Percentiles rank a stretch among this genome's conserved stretches.
These are phyloP conservation scores for Netelia virgata DNA, from an alignment of 2,888 invertebrate genomes.

Conservation along the genomic window DNA sequence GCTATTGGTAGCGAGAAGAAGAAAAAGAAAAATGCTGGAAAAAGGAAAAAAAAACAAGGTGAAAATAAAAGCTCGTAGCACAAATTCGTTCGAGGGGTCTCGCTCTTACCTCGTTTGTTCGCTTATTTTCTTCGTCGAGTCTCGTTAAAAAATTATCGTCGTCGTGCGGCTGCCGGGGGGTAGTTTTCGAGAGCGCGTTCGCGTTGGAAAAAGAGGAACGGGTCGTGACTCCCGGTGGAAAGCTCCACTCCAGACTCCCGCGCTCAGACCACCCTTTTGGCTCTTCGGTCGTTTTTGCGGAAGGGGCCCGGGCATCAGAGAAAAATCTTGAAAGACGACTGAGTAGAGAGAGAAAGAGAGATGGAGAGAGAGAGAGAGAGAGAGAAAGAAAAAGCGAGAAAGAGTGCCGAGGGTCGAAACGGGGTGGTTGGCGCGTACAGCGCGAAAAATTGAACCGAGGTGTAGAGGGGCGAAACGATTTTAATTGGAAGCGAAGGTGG, in stretches of 20 bases:
- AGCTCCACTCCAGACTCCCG: background rate
- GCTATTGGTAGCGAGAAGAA: background rate
- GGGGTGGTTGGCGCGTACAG: slow-evolving; percentile 12
- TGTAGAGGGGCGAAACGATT: slow-evolving; percentile 67
- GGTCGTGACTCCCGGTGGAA: background rate
- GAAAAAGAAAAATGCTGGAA: background rate
- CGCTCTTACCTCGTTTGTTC: slow-evolving; percentile 7
- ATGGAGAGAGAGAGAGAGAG: slow-evolving; percentile 19
- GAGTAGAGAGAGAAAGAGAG: slow-evolving; percentile 3
- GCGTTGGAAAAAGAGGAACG: background rate
- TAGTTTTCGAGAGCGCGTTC: background rate
- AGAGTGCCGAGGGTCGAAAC: slow-evolving; percentile 19
- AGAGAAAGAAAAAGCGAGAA: slow-evolving; percentile 25
- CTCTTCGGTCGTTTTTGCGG: slow-evolving; percentile 28
- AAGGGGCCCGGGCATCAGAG: slow-evolving; percentile 65
- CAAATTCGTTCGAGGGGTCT: background rate
- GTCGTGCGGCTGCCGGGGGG: slow-evolving; percentile 39
- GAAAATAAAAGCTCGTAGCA: background rate
- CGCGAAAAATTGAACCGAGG: slow-evolving; percentile 48
- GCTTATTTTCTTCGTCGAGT: slow-evolving; percentile 51
- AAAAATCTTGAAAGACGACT: slow-evolving; percentile 78
- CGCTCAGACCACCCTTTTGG: slow-evolving; percentile 43
- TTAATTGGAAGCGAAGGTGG: slow-evolving; percentile 67
- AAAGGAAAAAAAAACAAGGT: background rate
- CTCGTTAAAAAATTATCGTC: slow-evolving; percentile 69